Evolutionary conservation across 2,888 invertebrate genomes (phyloP).

Genomic region (Polydrusus cervinus): DNA sequence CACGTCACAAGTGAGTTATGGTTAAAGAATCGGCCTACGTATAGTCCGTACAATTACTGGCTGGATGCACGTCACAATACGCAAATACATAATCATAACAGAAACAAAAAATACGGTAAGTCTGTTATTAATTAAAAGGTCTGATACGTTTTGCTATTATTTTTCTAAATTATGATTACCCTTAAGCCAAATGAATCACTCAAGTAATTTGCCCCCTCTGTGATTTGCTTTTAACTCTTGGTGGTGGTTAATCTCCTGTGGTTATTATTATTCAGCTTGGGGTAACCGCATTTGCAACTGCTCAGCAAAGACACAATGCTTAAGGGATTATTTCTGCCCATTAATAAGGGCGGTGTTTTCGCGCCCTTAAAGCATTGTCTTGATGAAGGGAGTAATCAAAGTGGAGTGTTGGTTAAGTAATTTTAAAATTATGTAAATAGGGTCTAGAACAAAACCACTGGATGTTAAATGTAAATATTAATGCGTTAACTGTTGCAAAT

Average conservation of each 20-base stretch:
- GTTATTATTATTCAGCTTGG: slow-evolving; percentile 34
- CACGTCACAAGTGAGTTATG: too few species aligned
- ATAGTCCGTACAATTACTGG: too few species aligned
- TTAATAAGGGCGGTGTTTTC: not conserved
- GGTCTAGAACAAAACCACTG: not conserved
- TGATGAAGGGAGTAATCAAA: not conserved
- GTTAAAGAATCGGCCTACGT: too few species aligned
- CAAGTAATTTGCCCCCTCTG: slow-evolving; percentile 28
- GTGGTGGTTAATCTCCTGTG: slow-evolving; percentile 29
- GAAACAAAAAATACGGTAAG: too few species aligned
- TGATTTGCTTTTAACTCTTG: slow-evolving; percentile 24
- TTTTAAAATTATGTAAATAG: not conserved
- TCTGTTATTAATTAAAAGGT: too few species aligned
- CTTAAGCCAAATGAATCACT: slow-evolving; percentile 29
- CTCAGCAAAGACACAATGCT: slow-evolving; percentile 25
- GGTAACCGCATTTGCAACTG: slow-evolving; percentile 22
- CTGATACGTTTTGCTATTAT: too few species aligned
- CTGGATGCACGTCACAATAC: too few species aligned
- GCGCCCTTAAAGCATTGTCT: not conserved
- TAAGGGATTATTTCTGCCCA: slow-evolving; percentile 9
- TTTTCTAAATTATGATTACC: too few species aligned
- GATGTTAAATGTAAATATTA: too few species aligned
- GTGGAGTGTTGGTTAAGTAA: not conserved
- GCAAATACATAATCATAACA: too few species aligned
- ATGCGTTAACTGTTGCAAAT: too few species aligned